Evolutionary conservation across 2,113 vertebrate genomes (phyloP).

Genomic region (Caloenas nicobarica): DNA sequence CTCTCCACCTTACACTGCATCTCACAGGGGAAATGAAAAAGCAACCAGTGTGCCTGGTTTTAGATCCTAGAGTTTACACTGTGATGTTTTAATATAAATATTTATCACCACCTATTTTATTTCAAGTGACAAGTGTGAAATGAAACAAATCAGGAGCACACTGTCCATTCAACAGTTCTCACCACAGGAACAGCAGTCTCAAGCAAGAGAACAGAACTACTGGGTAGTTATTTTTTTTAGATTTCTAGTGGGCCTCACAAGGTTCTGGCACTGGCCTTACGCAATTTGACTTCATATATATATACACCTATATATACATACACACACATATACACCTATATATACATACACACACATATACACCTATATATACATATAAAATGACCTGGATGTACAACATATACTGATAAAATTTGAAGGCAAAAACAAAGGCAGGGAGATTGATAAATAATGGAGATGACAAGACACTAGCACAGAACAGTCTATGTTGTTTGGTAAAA

Average conservation of each 20-base stretch:
- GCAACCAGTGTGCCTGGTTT: background rate
- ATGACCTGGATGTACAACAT: background rate
- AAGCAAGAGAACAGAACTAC: background rate
- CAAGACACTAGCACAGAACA: background rate
- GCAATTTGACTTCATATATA: background rate
- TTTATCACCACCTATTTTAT: background rate
- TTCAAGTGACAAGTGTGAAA: background rate
- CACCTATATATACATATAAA: background rate
- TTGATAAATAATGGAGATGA: background rate
- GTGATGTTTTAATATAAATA: background rate
- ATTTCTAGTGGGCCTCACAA: background rate
- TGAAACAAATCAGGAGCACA: background rate
- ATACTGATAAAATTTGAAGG: background rate
- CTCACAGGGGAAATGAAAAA: background rate
- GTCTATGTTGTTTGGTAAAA: background rate
- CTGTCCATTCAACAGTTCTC: background rate
- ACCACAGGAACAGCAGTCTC: background rate
- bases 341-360: background rate
- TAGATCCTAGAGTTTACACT: background rate
- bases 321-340: background rate
- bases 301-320: background rate
- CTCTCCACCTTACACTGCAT: background rate
- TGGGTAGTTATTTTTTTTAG: background rate
- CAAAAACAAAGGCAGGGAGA: background rate
- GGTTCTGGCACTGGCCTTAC: background rate